These are phyloP conservation scores for Styela clava DNA, from an alignment of 23 tunicate species.

Conservation along the genomic window DNA sequence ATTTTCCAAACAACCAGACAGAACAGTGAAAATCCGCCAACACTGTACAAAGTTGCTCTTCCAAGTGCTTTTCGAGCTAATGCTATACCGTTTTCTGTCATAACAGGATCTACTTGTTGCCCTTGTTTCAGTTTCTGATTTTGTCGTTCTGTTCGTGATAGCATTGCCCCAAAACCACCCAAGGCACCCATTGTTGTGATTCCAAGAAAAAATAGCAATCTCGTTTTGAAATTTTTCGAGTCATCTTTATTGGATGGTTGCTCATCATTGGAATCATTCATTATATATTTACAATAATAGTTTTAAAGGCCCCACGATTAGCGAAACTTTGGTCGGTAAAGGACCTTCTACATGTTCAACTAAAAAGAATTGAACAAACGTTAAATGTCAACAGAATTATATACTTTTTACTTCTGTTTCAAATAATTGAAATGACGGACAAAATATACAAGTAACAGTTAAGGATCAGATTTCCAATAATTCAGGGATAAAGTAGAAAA, in stretches of 20 bases:
- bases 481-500: no score
- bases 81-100: slow-evolving; percentile 65
- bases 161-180: slow-evolving; percentile 83
- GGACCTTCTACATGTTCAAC: no score
- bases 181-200: slow-evolving; percentile 47
- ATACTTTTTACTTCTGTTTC: no score
- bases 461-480: no score
- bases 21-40: slow-evolving; percentile 81
- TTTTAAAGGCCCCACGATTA: no score
- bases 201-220: slow-evolving; percentile 65
- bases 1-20: slow-evolving; percentile 74
- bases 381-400: no score
- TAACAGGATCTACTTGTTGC: slow-evolving; percentile 2
- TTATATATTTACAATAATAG: no score
- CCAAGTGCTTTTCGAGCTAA: slow-evolving; percentile 81
- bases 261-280: background rate
- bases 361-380: no score
- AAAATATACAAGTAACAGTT: no score
- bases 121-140: slow-evolving; percentile 35
- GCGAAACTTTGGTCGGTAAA: no score
- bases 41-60: slow-evolving; percentile 82
- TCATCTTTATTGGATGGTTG: background rate
- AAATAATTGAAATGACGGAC: no score
- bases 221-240: slow-evolving; percentile 38
- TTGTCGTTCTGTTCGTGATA: slow-evolving; percentile 42